Conservation (phyloP, 2,113 vertebrate genomes). For the Cettia cetti region DNA sequence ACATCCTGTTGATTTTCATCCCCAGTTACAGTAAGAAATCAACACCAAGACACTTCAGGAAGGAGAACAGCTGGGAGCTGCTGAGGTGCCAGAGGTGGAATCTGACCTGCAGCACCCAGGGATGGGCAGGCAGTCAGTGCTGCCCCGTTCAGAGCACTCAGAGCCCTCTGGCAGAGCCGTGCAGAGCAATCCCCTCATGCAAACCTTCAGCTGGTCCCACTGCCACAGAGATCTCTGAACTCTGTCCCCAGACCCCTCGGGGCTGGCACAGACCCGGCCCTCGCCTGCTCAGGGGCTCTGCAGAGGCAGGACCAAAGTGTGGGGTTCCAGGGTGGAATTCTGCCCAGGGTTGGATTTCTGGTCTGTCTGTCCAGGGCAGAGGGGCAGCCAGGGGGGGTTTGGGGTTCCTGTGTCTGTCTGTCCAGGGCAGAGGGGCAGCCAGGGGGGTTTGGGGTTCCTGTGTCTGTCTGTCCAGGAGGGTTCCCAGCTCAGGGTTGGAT, state of each 20-base stretch:
- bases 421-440: background rate
- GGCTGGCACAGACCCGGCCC: background rate
- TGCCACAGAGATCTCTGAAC: background rate
- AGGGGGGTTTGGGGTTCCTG: too few relatives aligned
- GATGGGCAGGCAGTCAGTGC: background rate
- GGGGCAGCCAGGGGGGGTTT: too few relatives aligned
- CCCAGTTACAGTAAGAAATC: background rate
- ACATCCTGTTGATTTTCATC: background rate
- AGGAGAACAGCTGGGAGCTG: background rate
- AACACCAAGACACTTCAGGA: background rate
- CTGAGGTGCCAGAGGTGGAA: background rate
- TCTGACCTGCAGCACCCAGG: background rate
- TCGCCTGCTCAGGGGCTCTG: background rate
- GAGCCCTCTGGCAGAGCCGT: background rate
- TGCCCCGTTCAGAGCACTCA: background rate
- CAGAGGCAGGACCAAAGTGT: background rate
- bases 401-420: background rate
- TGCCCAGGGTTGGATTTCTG: background rate
- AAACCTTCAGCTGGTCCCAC: background rate
- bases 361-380: background rate
- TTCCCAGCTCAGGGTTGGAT: background rate
- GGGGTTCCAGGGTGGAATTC: background rate
- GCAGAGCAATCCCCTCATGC: rapidly evolving
- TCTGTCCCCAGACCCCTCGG: background rate
- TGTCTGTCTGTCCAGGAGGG: background rate